Evolutionary conservation across 2,113 vertebrate species (phyloP).

Genomic region (Hypanus sabinus): DNA sequence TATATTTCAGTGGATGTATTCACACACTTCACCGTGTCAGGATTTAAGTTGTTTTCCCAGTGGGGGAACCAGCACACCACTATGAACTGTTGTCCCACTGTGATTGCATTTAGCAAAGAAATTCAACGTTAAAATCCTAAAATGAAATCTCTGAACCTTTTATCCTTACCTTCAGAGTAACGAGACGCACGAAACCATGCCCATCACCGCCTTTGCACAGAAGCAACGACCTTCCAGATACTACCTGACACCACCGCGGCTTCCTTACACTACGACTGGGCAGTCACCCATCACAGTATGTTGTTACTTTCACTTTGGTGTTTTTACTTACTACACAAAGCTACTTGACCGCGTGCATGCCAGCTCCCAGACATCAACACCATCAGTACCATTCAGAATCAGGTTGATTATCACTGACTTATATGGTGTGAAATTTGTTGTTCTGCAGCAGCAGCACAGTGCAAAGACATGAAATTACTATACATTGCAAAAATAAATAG

Average conservation of each 20-base stretch:
- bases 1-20: neutral
- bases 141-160: slow-evolving; percentile 12
- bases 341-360: too few species aligned
- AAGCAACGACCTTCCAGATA: slow-evolving; percentile 85
- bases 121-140: neutral
- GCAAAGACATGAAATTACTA: too few species aligned
- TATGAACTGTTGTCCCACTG: neutral
- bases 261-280: slow-evolving; percentile 68
- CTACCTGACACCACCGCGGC: slow-evolving; percentile 80
- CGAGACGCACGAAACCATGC: slow-evolving; percentile 95
- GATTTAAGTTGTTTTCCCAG: neutral
- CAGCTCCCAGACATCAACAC: too few species aligned
- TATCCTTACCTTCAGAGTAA: slow-evolving; percentile 71
- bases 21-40: neutral
- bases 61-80: neutral
- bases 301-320: neutral
- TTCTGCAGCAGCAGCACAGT: too few species aligned
- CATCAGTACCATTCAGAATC: too few species aligned
- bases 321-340: neutral
- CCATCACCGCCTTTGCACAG: slow-evolving; percentile 91
- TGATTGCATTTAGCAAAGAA: neutral
- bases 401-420: too few species aligned
- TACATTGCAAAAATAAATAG: too few species aligned
- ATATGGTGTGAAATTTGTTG: too few species aligned
- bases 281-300: slow-evolving; percentile 80